Evolutionary conservation across 2,113 vertebrate genomes (phyloP), one percentile per base, ranked within the genome.

Genomic region (Cephalopholis sonnerati): DNA sequence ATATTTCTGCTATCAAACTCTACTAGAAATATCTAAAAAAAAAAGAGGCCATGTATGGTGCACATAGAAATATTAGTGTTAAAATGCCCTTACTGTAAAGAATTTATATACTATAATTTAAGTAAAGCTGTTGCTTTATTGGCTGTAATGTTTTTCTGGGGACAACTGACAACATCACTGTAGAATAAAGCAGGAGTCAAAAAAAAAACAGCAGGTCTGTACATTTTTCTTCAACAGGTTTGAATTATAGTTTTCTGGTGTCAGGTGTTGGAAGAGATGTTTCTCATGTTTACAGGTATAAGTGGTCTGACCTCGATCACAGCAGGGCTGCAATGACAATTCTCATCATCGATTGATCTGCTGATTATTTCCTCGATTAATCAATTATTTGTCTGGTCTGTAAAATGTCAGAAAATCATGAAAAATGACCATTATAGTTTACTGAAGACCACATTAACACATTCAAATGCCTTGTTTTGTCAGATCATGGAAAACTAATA

Each of bases 231-330:
- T 15, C 15, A 10, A 5, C 12, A 5, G 29, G 51, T 44, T 16
- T 71, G 51, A 55, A 39, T 51, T 5, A 51, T 41, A 41, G 41
- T 41, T 41, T 41, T 41, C n/a, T 9, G 62, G 13, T 20, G 6
- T 65, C 5, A 22, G 62, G 9, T 41, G 8, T 41, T 41, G 41
- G 8, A 11, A 7, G 10, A 41, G 41, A 66, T 44, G 17, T 51
- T 67, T 16, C 16, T 61, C n/a, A 68, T 12, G 24, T 61, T 78
- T 22, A 73, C 20, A 61, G 20, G 24, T 78, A 51, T 66, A 48
- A 68, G 5, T 5, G 32, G 13, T 39, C 8, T 55, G 41, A 71
- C 53, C 15, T 71, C 4, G 11, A 54, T 29, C 20, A 44, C 57
- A 57, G 29, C 41, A 41, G 41, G 41, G 41, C 41, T 41, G 41